Evolutionary conservation across 1,140 invertebrate genomes (phyloP), one percentile per base, ranked within the genome.

Genomic region (Zaprionus camerounensis): DNA sequence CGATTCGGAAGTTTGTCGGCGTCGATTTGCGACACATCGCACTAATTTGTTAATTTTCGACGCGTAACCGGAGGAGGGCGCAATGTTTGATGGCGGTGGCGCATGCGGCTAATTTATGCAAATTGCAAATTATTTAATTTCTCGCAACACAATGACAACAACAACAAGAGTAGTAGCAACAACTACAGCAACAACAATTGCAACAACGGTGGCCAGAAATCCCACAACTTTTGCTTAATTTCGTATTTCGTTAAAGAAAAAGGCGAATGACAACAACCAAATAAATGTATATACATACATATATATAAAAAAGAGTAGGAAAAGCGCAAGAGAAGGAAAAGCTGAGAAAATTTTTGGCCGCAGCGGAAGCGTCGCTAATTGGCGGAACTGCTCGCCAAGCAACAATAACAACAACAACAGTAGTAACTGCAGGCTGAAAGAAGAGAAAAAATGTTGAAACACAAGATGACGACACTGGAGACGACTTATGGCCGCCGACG

Each of bases 31-130:
- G 78, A 88, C 88, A 88, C 78, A 84, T 90, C 81, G 84, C 81
- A 88, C 85, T 88, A 90, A 88, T 90, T 88, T 88, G 84, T 88
- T 88, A 80, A 90, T 84, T 88, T 83, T 57, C 41, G 78, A 81
- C 85, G 85, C 85, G 79, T 90, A 88, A 74, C 85, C 78, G 51
- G 51, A 80, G 56, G 81, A 80, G 56, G 81, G 81, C 76, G 75
- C 78, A 88, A 84, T 87, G 77, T 80, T 87, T 87, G 86, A 87
- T 88, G 84, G 46, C 46, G 20, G 4, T 22, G 46, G 46, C 46
- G 20, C 22, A 46, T 51, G 46, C 20, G 46, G 20, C 44, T 74
- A 74, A 82, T 62, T 81, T 90, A 88, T 88, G 84, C 72, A 90
- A 84, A 88, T 88, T 64, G 53, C 70, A 74, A 90, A 84, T 81